Percentiles rank a stretch among this genome's conserved stretches.
These are phyloP conservation scores for Dromaius novaehollandiae DNA, from an alignment of 2,113 vertebrate genomes.

Conservation along the genomic window DNA sequence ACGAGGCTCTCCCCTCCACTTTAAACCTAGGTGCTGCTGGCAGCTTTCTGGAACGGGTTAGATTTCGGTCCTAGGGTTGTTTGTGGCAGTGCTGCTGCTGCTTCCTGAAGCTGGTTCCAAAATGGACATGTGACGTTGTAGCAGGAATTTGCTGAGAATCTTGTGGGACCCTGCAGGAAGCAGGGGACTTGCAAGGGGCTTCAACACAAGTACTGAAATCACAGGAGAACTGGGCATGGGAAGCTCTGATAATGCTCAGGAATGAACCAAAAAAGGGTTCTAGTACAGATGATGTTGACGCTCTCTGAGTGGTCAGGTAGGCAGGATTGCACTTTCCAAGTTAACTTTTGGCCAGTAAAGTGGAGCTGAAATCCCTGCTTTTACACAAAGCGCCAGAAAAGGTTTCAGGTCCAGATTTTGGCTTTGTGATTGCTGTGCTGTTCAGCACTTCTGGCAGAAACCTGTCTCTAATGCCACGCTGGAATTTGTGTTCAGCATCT, in stretches of 20 bases:
- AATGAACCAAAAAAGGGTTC: not conserved
- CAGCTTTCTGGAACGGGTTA: too few species aligned
- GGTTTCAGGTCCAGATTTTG: not conserved
- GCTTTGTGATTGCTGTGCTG: not conserved
- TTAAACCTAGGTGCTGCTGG: too few species aligned
- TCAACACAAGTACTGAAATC: accelerated
- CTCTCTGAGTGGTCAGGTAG: not conserved
- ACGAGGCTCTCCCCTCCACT: too few species aligned
- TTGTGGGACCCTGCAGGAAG: not conserved
- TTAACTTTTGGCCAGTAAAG: not conserved
- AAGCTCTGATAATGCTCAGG: not conserved
- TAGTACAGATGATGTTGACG: not conserved
- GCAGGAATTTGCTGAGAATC: not conserved
- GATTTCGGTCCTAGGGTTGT: too few species aligned
- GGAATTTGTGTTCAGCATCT: not conserved
- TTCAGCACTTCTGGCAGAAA: not conserved
- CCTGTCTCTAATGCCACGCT: not conserved
- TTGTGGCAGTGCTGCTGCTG: too few species aligned
- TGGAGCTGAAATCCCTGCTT: not conserved
- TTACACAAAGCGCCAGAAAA: too few species aligned
- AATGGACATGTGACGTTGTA: too few species aligned
- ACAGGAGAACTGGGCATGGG: not conserved
- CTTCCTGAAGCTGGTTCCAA: too few species aligned
- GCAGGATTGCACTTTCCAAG: not conserved
- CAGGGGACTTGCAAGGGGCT: accelerated